Evolutionary conservation across 2,797 vertebrate species (phyloP), one percentile per base, ranked within the genome.

Genomic region (Streptopelia turtur): DNA sequence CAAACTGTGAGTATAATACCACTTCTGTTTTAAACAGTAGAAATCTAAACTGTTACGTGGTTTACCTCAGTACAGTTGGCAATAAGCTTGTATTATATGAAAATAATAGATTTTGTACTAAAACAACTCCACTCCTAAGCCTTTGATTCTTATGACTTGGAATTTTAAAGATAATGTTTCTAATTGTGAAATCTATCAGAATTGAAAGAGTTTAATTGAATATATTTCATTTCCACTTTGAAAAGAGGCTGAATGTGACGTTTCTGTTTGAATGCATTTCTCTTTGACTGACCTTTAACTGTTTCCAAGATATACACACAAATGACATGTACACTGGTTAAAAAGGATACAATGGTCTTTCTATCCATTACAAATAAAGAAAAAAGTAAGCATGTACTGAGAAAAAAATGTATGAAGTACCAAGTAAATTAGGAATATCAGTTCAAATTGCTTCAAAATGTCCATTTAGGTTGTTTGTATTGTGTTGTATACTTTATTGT

Each of bases 1-100:
- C 57, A 99, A 99, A 98, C 94, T 99, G 99, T 99, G 97, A 99
- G 99, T 98, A 97, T 83, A 53, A 49, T 31, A 41, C 17, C 5
- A 35, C 16, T 45, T 83, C 56, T 43, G 5, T 84, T 68, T 86
- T 78, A 69, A 89, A 81, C 24, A 78, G 25, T 68, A 85, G 52
- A 69, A 89, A 55, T 55, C 9, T 18, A 28, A 55, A 35, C 20
- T 64, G 16, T 71, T 43, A 52, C 22, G 7, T 55, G 25, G 17
- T 14, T 66, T 87, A 76, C 12, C 31, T 65, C 33, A 75, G 15
- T 33, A n/a, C 4, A 60, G 18, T 10, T 68, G 31, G 8, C 16
- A 74, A 53, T 63, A 85, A 56, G 79, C 49, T 60, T 55, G 20
- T 31, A 52, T 84, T 79, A 2, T 30, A 59, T 56, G 55, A 35